Conservation (phyloP, 2,888 invertebrate species). For the Drosophila fulvimacula region DNA sequence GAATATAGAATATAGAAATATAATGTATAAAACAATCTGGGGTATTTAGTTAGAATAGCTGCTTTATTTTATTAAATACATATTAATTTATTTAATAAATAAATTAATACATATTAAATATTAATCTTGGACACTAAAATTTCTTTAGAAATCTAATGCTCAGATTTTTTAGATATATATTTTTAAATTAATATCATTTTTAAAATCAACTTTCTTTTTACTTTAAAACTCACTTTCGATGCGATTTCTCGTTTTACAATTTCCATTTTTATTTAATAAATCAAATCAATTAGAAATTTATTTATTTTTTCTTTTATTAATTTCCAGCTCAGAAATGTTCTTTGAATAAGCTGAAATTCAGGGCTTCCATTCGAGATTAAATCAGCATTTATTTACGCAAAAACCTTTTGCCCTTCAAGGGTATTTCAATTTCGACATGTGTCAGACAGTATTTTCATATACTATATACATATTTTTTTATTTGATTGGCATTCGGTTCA, state of each 20-base stretch:
- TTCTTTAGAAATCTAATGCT: too few relatives aligned
- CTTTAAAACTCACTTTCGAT: background rate
- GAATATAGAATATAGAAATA: background rate
- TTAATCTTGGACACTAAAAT: too few relatives aligned
- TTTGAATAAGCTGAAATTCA: background rate
- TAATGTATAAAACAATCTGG: background rate
- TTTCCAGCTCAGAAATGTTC: too few relatives aligned
- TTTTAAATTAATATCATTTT: too few relatives aligned
- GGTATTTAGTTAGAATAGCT: background rate
- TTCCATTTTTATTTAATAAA: background rate
- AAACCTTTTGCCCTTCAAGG: constrained; percentile 8
- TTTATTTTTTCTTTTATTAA: background rate
- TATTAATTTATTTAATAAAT: too few relatives aligned
- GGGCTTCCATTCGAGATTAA: background rate
- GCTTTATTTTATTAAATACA: too few relatives aligned
- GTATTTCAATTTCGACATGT: constrained; percentile 15
- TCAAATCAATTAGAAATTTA: background rate
- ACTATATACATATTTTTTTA: background rate
- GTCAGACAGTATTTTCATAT: background rate
- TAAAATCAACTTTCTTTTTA: too few relatives aligned
- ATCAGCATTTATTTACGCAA: background rate
- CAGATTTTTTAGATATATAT: too few relatives aligned
- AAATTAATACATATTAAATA: too few relatives aligned
- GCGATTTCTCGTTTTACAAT: too few relatives aligned
- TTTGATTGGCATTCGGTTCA: constrained; percentile 51